Conservation (phyloP, 2,888 invertebrate species). For the Drosophila peninsularis region DNA sequence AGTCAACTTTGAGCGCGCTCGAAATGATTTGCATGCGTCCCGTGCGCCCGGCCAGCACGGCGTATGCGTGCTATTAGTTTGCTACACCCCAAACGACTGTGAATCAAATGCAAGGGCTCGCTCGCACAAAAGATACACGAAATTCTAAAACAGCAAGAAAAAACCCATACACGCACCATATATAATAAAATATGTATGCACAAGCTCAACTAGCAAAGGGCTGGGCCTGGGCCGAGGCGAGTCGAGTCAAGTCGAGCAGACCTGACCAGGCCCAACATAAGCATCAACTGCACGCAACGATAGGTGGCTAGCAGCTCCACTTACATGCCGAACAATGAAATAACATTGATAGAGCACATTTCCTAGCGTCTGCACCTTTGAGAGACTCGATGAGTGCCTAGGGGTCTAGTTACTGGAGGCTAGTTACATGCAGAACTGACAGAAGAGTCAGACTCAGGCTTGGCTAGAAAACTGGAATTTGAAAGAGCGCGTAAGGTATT, state of each 20-base stretch:
- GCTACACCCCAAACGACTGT: constrained; percentile 3
- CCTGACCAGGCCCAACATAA: background rate
- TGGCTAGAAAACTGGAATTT: too few species aligned
- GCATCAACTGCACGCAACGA: constrained; percentile 9
- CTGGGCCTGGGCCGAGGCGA: background rate
- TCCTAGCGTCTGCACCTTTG: too few species aligned
- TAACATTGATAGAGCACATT: background rate
- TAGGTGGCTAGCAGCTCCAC: background rate
- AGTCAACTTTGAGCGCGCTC: constrained; percentile 69
- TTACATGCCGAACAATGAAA: background rate
- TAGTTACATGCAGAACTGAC: too few species aligned
- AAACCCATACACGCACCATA: background rate
- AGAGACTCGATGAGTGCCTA: too few species aligned
- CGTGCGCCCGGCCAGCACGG: constrained; percentile 33
- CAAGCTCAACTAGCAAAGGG: constrained; percentile 4
- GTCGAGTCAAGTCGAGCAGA: background rate
- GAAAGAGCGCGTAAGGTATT: too few species aligned
- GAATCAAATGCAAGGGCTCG: constrained; percentile 31
- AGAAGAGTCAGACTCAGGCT: too few species aligned
- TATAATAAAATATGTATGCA: background rate
- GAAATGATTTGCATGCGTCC: constrained; percentile 67
- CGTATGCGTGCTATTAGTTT: constrained; percentile 73
- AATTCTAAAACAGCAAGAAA: constrained; percentile 9
- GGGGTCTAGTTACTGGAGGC: too few species aligned
- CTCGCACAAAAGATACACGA: constrained; percentile 20